Percentiles rank a stretch among this genome's conserved stretches.
phyloP scores from a whole-genome alignment of 2,888 invertebrate species.

The Pammene fasciana region DNA sequence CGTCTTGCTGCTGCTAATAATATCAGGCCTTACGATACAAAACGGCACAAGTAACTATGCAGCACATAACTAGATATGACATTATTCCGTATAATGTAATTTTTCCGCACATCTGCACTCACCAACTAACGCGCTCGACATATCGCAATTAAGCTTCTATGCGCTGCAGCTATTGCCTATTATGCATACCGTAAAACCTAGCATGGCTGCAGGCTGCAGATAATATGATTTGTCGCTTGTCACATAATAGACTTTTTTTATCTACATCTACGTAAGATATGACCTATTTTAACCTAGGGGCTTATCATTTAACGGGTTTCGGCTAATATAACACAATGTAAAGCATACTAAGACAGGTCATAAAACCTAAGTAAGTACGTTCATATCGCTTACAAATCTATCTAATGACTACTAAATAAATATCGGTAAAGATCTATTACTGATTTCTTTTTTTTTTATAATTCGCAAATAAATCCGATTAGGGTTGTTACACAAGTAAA shows the following conservation, averaged over 20 bases:
- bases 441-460: neutral
- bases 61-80: neutral
- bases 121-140: slow-evolving; percentile 23
- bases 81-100: slow-evolving; percentile 53
- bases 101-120: slow-evolving; percentile 76
- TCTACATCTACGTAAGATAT: no score
- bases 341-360: no score
- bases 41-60: slow-evolving; percentile 8
- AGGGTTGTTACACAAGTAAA: slow-evolving; percentile 17
- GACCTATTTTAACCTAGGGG: no score
- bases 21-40: slow-evolving; percentile 43
- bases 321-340: no score
- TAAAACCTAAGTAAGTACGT: no score
- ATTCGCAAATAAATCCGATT: neutral
- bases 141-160: slow-evolving; percentile 30
- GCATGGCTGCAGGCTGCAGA: neutral
- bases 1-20: slow-evolving; percentile 70
- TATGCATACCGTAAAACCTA: slow-evolving; percentile 10
- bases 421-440: no score
- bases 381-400: no score
- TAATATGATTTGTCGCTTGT: neutral
- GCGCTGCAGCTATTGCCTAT: slow-evolving; percentile 8
- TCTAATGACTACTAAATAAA: no score
- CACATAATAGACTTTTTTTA: no score
- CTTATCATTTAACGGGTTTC: no score